A percentile compares a stretch with the other conserved stretches of the same genome.
These are phyloP conservation scores for Rhizomys pruinosus DNA, from an alignment of 2,113 vertebrate genomes.

Conservation along the genomic window DNA sequence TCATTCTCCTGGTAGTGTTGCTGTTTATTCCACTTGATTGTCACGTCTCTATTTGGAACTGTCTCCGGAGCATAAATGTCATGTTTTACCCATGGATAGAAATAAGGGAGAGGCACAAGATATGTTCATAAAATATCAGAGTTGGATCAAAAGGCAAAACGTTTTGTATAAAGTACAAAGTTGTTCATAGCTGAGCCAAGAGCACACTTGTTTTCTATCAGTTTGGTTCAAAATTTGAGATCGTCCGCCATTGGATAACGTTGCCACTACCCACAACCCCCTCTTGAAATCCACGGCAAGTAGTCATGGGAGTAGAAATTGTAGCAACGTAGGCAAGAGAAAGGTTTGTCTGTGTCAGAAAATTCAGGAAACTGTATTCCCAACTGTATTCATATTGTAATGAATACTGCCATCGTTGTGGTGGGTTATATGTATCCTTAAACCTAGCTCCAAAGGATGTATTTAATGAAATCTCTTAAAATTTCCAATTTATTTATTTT, in stretches of 20 bases:
- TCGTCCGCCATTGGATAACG: not conserved
- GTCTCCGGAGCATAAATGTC: not conserved
- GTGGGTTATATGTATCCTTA: not conserved
- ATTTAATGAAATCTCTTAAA: not conserved
- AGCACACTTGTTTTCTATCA: not conserved
- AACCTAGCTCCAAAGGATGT: not conserved
- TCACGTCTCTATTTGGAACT: not conserved
- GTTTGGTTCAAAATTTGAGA: not conserved
- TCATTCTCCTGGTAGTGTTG: not conserved
- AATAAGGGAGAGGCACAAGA: not conserved
- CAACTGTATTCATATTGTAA: not conserved
- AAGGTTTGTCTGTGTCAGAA: not conserved
- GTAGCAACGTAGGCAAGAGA: not conserved
- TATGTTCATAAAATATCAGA: not conserved
- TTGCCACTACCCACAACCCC: accelerated
- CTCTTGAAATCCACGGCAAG: not conserved
- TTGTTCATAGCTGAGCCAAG: not conserved
- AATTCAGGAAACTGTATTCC: not conserved
- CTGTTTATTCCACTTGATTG: not conserved
- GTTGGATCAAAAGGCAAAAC: not conserved
- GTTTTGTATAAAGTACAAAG: not conserved
- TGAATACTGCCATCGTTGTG: not conserved
- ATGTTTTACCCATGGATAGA: not conserved
- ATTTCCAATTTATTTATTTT: too few relatives aligned
- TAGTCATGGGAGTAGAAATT: too few relatives aligned